Percentiles rank a stretch among this genome's conserved stretches.
phyloP scores from a whole-genome alignment of 2,113 vertebrate species.

The Melanerpes formicivorus region DNA sequence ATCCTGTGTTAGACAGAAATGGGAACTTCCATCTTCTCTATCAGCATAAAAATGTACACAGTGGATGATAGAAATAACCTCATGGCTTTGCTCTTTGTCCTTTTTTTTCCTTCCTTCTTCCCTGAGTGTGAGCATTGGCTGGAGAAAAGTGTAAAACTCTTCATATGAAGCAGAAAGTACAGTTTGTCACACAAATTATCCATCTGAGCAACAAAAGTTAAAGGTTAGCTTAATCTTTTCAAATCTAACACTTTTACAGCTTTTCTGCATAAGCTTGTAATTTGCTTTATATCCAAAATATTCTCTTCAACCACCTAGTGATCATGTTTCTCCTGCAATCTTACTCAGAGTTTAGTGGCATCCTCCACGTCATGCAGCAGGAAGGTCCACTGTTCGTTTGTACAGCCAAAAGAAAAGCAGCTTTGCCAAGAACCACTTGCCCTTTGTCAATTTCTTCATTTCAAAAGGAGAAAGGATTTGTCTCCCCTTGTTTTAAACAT shows the following conservation, averaged over 20 bases:
- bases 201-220: not conserved
- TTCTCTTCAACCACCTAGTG: not conserved
- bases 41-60: not conserved
- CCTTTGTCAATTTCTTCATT: not conserved
- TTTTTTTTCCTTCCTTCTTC: not conserved
- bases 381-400: not conserved
- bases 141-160: not conserved
- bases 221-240: not conserved
- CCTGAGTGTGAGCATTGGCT: not conserved
- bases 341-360: not conserved
- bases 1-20: not conserved
- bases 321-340: not conserved
- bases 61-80: not conserved
- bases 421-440: not conserved
- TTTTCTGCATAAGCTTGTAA: not conserved
- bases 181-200: not conserved
- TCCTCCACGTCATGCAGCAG: not conserved
- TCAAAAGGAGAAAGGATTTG: not conserved
- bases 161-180: not conserved
- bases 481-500: not conserved
- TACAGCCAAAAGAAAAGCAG: not conserved
- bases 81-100: not conserved
- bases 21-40: not conserved
- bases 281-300: not conserved
- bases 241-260: not conserved